Percentiles rank a stretch among this genome's conserved stretches.
Evolutionary conservation across 2,888 invertebrate species (phyloP).

Genomic region (Protophormia terraenovae): DNA sequence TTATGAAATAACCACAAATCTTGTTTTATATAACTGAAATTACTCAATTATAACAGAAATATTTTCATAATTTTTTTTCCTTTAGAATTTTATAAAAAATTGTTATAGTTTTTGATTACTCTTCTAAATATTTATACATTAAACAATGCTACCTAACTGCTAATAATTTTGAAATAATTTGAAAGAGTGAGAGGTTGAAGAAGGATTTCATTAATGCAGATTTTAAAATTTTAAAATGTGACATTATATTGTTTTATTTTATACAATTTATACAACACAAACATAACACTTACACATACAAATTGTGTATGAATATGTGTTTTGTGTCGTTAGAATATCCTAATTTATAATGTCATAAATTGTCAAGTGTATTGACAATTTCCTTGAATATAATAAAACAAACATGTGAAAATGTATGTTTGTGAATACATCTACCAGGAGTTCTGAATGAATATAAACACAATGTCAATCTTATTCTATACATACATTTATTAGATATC

Average conservation of each 20-base stretch:
- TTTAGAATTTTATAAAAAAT: neutral
- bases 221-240: neutral
- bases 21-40: constrained; percentile 4
- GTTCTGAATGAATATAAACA: neutral
- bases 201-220: neutral
- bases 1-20: constrained; percentile 41
- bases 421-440: neutral
- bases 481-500: neutral
- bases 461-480: neutral
- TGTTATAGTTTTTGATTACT: neutral
- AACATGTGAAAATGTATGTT: neutral
- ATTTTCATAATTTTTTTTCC: neutral
- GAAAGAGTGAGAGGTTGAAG: neutral
- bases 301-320: neutral
- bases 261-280: neutral
- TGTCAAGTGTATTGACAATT: constrained; percentile 59
- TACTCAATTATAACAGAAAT: neutral
- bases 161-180: neutral
- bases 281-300: neutral
- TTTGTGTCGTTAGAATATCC: constrained; percentile 26
- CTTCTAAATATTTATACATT: too few species aligned
- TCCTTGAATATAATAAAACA: constrained; percentile 41
- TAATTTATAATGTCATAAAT: constrained; percentile 62
- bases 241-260: neutral
- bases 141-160: too few species aligned